phyloP scores from a whole-genome alignment of 2,797 vertebrate genomes.

The Ispidina lecontei region DNA sequence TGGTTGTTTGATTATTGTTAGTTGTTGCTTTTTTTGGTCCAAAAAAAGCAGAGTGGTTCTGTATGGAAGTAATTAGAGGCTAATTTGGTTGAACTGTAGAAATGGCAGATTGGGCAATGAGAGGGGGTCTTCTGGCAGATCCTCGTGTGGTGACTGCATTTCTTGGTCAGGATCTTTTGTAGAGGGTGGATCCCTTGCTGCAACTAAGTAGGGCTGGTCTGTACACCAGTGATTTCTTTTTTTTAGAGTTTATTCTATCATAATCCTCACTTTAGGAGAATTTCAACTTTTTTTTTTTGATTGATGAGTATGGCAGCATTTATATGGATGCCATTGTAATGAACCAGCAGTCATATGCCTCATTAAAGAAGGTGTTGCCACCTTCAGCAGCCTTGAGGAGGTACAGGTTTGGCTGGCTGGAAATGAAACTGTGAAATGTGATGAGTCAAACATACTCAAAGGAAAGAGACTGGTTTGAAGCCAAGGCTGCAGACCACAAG shows the following conservation, averaged over 20 bases:
- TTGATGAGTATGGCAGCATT: constrained; percentile 54
- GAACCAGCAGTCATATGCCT: constrained; percentile 66
- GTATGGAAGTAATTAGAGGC: not conserved
- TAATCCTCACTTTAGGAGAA: constrained; percentile 24
- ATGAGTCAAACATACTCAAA: constrained; percentile 71
- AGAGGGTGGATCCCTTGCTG: not conserved
- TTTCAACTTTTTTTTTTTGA: constrained; percentile 54
- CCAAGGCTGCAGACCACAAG: constrained; percentile 46
- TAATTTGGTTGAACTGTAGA: not conserved
- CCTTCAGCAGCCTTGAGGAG: constrained; percentile 58
- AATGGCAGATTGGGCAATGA: not conserved
- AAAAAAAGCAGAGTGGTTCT: not conserved
- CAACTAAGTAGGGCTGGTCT: not conserved
- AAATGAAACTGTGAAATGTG: constrained; percentile 70
- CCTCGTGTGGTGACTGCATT: not conserved
- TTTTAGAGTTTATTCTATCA: constrained; percentile 20
- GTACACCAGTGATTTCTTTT: constrained; percentile 7
- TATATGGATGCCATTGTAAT: constrained; percentile 70
- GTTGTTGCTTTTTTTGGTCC: not conserved
- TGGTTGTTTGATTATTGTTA: not conserved
- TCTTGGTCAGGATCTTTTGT: not conserved
- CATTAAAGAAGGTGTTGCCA: constrained; percentile 78
- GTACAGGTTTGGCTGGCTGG: constrained; percentile 76
- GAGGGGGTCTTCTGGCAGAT: not conserved
- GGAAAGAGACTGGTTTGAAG: constrained; percentile 22